Percentiles rank a stretch among this genome's conserved stretches.
Evolutionary conservation across 2,888 invertebrate genomes (phyloP).

Genomic region (Ethmia dodecea): DNA sequence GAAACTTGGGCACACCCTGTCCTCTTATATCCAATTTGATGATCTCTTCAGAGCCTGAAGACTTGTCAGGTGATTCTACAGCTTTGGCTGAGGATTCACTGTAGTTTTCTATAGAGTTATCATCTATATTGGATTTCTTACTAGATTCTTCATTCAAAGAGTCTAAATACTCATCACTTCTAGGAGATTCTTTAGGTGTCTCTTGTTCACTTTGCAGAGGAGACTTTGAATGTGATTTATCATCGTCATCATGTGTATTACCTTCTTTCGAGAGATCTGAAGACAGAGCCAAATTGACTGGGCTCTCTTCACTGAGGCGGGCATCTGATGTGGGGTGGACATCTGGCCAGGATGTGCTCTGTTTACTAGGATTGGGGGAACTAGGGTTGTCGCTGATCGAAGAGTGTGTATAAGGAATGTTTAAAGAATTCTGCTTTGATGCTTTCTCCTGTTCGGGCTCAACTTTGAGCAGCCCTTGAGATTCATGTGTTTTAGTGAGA

Average conservation of each 20-base stretch:
- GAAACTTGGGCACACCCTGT: constrained; percentile 51
- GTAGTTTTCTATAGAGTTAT: constrained; percentile 26
- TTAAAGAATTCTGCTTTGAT: constrained; percentile 35
- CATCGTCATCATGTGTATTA: constrained; percentile 27
- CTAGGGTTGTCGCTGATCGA: constrained; percentile 39
- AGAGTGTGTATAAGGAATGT: constrained; percentile 34
- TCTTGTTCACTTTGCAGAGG: constrained; percentile 24
- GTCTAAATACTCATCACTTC: constrained; percentile 49
- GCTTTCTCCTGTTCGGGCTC: constrained; percentile 32
- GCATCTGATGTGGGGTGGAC: constrained; percentile 45
- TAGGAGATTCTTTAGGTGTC: constrained; percentile 37
- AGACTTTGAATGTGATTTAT: constrained; percentile 21
- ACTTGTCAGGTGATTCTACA: constrained; percentile 31
- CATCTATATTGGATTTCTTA: constrained; percentile 27
- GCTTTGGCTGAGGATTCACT: constrained; percentile 27
- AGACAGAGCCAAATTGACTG: constrained; percentile 50
- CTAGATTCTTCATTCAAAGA: constrained; percentile 56
- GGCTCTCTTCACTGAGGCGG: constrained; percentile 61
- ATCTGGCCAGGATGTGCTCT: constrained; percentile 55
- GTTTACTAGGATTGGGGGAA: constrained; percentile 41
- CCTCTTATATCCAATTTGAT: constrained; percentile 71
- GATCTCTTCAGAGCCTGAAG: constrained; percentile 65
- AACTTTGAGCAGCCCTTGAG: constrained; percentile 33
- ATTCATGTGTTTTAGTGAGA: constrained; percentile 22
- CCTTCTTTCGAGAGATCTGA: constrained; percentile 53